A percentile compares a stretch with the other conserved stretches of the same genome.
phyloP scores from a whole-genome alignment of 2,888 invertebrate genomes.

The Sceliomorpha sp. region DNA sequence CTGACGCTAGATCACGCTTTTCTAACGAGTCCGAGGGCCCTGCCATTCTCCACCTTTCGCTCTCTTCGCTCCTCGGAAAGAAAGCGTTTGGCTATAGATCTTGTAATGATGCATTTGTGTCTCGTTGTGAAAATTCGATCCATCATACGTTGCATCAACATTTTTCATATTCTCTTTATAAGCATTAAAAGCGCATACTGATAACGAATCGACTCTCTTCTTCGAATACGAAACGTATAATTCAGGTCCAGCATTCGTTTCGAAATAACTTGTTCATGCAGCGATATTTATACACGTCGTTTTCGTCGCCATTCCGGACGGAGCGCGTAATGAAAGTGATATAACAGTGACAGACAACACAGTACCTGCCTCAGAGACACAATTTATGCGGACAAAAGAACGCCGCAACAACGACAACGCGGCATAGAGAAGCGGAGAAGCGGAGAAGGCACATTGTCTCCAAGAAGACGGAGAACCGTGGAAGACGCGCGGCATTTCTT shows the following conservation, averaged over 20 bases:
- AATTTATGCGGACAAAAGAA: slow-evolving; percentile 16
- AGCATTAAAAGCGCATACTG: too few species aligned
- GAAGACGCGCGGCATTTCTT: slow-evolving; percentile 37
- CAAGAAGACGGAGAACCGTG: slow-evolving; percentile 51
- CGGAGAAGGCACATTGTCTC: slow-evolving; percentile 20
- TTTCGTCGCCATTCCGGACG: slow-evolving; percentile 1
- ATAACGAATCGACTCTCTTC: too few species aligned
- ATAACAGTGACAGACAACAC: slow-evolving; percentile 16
- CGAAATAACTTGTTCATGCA: too few species aligned
- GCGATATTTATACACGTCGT: too few species aligned
- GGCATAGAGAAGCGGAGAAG: slow-evolving; percentile 2
- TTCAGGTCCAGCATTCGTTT: too few species aligned
- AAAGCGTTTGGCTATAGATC: background rate
- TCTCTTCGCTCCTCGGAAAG: slow-evolving; percentile 7
- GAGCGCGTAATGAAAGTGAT: slow-evolving; percentile 21
- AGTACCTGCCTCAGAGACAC: slow-evolving; percentile 2
- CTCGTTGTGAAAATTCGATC: too few species aligned
- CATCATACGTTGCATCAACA: too few species aligned
- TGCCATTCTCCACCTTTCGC: slow-evolving; percentile 19
- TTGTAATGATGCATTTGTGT: too few species aligned
- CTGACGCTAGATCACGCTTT: slow-evolving; percentile 49
- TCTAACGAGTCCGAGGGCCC: slow-evolving; percentile 27
- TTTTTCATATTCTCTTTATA: too few species aligned
- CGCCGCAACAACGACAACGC: slow-evolving; percentile 2
- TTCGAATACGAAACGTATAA: too few species aligned